Conservation (phyloP, 2,888 invertebrate species). For the Cataglyphis rosenhaueri region DNA sequence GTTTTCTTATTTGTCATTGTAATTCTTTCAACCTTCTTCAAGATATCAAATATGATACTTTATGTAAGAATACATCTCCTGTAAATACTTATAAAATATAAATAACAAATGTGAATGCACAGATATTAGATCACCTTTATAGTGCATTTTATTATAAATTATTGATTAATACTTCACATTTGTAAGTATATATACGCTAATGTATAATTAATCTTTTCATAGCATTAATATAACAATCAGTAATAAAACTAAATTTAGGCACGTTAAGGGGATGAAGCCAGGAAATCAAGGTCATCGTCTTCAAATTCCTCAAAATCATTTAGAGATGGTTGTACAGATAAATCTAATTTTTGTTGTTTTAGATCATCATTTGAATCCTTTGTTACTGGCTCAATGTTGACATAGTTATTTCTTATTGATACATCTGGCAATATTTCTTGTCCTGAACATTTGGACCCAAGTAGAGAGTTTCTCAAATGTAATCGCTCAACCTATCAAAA, state of each 20-base stretch:
- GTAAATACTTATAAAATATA: conserved; percentile 42
- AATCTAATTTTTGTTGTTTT: conserved; percentile 57
- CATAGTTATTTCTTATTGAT: neutral
- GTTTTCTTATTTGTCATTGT: conserved; percentile 16
- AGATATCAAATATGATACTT: conserved; percentile 12
- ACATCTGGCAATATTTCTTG: conserved; percentile 10
- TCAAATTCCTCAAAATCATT: conserved; percentile 67
- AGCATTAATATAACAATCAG: neutral
- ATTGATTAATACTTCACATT: neutral
- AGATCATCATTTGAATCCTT: conserved; percentile 32
- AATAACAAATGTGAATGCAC: conserved; percentile 14
- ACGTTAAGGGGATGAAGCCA: neutral
- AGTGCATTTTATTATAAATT: conserved; percentile 15
- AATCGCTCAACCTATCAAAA: conserved; percentile 80
- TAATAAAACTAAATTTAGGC: conserved; percentile 7
- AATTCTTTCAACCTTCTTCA: conserved; percentile 13
- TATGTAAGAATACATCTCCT: conserved; percentile 1
- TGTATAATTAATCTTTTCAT: neutral
- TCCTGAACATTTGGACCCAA: conserved; percentile 7
- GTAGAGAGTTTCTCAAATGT: conserved; percentile 75
- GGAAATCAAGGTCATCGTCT: conserved; percentile 53
- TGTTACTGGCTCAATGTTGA: neutral
- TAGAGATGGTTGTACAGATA: conserved; percentile 46
- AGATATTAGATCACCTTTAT: neutral
- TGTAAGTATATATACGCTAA: neutral